Base-by-base conservation (phyloP, 2,113 vertebrate species). In the Steatornis caripensis region DNA sequence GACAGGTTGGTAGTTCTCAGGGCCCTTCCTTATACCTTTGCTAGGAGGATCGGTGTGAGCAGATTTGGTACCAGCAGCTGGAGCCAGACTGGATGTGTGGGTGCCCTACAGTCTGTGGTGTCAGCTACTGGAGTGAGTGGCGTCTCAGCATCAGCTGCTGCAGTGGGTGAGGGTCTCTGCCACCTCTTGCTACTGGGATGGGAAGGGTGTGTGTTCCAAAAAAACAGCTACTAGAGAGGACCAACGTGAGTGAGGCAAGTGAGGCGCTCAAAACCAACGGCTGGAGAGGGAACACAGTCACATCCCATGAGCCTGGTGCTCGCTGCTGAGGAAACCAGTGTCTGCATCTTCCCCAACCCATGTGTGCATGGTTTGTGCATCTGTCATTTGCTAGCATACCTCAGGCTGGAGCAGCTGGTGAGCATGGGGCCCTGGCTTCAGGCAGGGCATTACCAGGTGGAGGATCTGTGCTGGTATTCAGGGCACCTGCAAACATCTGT, bases 291-390 rank as follows among this genome's bases (percentile, higher is more conserved):
- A 45, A 24, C 5, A 11, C 15, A 15, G 7, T 43, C 17, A 19
- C 9, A 37, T 45, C 11, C 14, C 8, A 3, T 29, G 46, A 46
- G 14, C 13, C 49, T 49, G 17, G 13, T 69, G 53, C 49, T 4
- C 2, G 23, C 53, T 48, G 48, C 18, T 77, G 15, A 39, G 4
- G 20, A 8, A 64, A 20, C 18, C 36, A 32, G 34, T 5, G 24
- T n/a, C 39, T 49, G 12, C 41, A 79, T 43, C 14, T 17, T 51
- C 21, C 41, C 30, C 8, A 36, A 23, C 46, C 6, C 1, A 2
- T 2, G 26, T 41, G 22, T 45, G 21, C 2, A 9, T 1, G 2
- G 37, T 20, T 19, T 19, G 58, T 21, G 21, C 2, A 1, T 17
- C 16, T 27, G 17, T 4, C 43, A 22, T 58, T 53, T 1, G 0